These are phyloP conservation scores for Philhelius pedissequus DNA, from an alignment of 2,888 invertebrate species.

Conservation along the genomic window DNA sequence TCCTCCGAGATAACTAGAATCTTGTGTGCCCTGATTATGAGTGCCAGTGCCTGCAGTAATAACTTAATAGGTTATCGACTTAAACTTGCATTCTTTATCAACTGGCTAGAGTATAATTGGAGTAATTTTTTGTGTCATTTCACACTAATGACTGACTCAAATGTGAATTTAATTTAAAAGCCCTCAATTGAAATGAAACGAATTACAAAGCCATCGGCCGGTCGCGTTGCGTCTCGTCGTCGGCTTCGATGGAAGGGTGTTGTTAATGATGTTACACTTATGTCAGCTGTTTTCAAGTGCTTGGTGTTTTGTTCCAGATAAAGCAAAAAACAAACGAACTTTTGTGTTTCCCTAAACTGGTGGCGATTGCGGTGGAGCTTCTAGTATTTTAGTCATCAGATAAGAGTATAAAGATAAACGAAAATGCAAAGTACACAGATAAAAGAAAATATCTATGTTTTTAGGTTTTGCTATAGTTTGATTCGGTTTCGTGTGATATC, in stretches of 20 bases:
- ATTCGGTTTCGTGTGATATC: not conserved
- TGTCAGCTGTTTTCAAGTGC: slow-evolving; percentile 58
- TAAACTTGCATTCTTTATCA: not conserved
- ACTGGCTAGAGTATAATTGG: not conserved
- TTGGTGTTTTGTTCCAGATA: slow-evolving; percentile 14
- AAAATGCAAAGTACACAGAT: slow-evolving; percentile 26
- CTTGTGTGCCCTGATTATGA: not conserved
- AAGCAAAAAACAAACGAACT: not conserved
- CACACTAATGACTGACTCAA: slow-evolving; percentile 6
- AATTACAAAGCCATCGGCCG: not conserved
- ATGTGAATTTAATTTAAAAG: slow-evolving; percentile 38
- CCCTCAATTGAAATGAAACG: not conserved
- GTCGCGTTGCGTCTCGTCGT: not conserved
- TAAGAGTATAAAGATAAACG: slow-evolving; percentile 47
- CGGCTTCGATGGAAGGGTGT: not conserved
- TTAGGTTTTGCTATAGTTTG: not conserved
- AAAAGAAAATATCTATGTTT: not conserved
- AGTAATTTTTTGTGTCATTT: not conserved
- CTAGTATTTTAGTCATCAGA: not conserved
- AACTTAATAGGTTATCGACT: slow-evolving; percentile 1
- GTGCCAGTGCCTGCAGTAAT: not conserved
- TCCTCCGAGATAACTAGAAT: not conserved
- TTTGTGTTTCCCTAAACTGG: not conserved
- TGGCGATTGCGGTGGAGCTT: not conserved
- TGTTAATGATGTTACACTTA: slow-evolving; percentile 23